These are phyloP conservation scores for Upupa epops DNA, from an alignment of 2,113 vertebrate genomes.

Conservation along the genomic window DNA sequence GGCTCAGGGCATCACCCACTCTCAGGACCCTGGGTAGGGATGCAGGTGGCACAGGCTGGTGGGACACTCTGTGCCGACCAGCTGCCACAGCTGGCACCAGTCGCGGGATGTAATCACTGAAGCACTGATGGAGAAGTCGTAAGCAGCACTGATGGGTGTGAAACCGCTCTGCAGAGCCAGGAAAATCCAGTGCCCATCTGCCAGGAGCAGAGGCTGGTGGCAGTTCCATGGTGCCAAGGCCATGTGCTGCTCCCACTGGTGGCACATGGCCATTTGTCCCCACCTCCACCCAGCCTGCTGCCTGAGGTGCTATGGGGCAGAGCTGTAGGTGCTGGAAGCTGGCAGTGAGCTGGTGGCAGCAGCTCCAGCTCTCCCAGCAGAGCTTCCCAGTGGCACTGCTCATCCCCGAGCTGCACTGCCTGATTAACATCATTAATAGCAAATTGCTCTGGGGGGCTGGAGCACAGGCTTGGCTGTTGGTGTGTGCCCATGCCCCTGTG, in stretches of 20 bases:
- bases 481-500: background rate
- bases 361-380: background rate
- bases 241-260: fast-evolving
- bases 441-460: slow-evolving; percentile 49
- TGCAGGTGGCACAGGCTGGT: fast-evolving
- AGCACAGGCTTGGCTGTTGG: background rate
- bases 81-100: background rate
- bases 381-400: background rate
- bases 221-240: background rate
- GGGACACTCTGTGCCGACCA: background rate
- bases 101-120: background rate
- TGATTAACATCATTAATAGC: slow-evolving; percentile 79
- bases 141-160: background rate
- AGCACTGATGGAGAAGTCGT: background rate
- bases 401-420: slow-evolving; percentile 45
- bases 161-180: background rate
- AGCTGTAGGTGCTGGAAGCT: background rate
- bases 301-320: background rate
- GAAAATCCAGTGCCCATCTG: background rate
- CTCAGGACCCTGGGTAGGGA: fast-evolving
- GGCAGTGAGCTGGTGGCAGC: fast-evolving
- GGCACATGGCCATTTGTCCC: fast-evolving
- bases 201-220: background rate
- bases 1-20: background rate
- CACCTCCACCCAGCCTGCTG: background rate